A percentile compares a stretch with the other conserved stretches of the same genome.
phyloP scores from a whole-genome alignment of 1,140 invertebrate genomes.

The Venustaconcha ellipsiformis region DNA sequence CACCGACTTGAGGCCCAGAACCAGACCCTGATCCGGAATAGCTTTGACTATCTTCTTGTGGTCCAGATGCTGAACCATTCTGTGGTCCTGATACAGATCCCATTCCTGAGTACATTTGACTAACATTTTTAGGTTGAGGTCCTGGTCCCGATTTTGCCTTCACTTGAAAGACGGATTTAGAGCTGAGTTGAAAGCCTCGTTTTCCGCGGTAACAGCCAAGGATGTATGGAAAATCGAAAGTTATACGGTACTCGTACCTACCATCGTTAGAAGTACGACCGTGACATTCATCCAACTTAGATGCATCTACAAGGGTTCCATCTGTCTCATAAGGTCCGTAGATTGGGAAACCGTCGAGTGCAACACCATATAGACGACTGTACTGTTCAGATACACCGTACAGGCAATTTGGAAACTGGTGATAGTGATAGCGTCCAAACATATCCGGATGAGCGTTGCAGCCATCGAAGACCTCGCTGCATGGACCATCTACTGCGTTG shows the following conservation, averaged over 20 bases:
- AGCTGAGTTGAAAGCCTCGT: too few species aligned
- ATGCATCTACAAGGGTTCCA: conserved; percentile 4
- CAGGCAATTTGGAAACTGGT: conserved; percentile 12
- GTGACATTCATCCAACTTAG: conserved; percentile 22
- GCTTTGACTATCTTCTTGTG: too few species aligned
- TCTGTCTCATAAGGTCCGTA: conserved; percentile 21
- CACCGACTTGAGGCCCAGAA: too few species aligned
- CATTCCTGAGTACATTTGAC: too few species aligned
- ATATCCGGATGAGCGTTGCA: conserved; percentile 13
- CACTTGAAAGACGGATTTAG: too few species aligned
- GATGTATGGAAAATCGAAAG: conserved; percentile 24
- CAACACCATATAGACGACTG: conserved; percentile 22
- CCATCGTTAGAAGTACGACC: conserved; percentile 4
- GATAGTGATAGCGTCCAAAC: conserved; percentile 20
- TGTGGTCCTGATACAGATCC: too few species aligned
- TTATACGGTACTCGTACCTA: conserved; percentile 20
- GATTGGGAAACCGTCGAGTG: conserved; percentile 24
- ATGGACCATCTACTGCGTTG: conserved; percentile 23
- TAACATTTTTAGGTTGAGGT: too few species aligned
- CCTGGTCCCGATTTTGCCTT: too few species aligned
- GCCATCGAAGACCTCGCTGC: conserved; percentile 10
- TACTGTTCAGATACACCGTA: conserved; percentile 6
- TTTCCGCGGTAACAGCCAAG: conserved; percentile 23
- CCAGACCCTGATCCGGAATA: too few species aligned
- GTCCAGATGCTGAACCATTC: too few species aligned